These are phyloP conservation scores for Sitta europaea DNA, from an alignment of 2,113 vertebrate genomes.

Conservation along the genomic window DNA sequence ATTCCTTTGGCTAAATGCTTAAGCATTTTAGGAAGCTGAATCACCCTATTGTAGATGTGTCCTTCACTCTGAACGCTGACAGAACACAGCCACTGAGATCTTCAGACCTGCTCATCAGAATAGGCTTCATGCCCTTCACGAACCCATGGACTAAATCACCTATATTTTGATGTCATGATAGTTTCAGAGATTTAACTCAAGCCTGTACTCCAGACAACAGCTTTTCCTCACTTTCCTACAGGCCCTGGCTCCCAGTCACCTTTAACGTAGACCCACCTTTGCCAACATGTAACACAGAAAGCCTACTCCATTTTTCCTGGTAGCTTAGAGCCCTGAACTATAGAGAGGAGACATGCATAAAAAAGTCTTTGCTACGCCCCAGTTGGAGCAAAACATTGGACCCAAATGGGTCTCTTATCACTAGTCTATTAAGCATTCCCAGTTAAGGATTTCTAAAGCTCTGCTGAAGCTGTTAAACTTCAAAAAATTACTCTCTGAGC, in stretches of 20 bases:
- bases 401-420: neutral
- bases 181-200: neutral
- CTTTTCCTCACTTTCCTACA: neutral
- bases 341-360: neutral
- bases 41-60: neutral
- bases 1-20: neutral
- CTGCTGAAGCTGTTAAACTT: neutral
- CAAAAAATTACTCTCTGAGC: neutral
- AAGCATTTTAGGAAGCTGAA: neutral
- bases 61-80: neutral
- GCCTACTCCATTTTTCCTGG: neutral
- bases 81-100: neutral
- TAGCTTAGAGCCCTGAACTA: neutral
- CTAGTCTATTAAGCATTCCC: neutral
- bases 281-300: neutral
- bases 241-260: neutral
- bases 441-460: neutral
- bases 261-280: neutral
- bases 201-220: neutral
- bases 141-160: neutral
- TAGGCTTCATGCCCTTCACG: neutral
- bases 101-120: neutral
- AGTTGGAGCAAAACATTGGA: neutral
- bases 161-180: neutral
- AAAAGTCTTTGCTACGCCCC: neutral